Evolutionary conservation across 2,888 invertebrate genomes (phyloP), one percentile per base, ranked within the genome.

Genomic region (Brenthis ino): DNA sequence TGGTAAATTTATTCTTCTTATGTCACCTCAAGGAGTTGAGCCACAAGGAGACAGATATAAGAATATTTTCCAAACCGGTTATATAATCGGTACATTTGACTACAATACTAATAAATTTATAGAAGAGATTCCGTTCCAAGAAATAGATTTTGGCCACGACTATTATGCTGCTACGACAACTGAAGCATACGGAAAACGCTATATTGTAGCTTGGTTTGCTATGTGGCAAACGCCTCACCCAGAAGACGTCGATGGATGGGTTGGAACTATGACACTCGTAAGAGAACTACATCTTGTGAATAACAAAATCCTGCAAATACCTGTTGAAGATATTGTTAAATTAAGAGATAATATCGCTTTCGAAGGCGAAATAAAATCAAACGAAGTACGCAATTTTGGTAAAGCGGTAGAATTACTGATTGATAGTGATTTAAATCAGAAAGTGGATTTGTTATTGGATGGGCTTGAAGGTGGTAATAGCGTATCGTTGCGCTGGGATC

Each of bases 161-260:
- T 92, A 93, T 69, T 93, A 93, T 70, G 93, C 93, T 1, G 82
- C 89, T 4, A 90, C 92, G 70, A 89, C 93, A 0, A 80, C 80
- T 28, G 85, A 88, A 55, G 76, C 81, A 3, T 79, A 90, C 58
- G 89, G 90, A 0, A 86, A 81, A 16, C 84, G 92, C 47, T 84
- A 88, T 57, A 66, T 91, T 1, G 79, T 91, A 2, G 87, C 85
- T 1, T 93, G 93, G 93, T 87, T 93, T 60, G 84, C 81, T 60
- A 90, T 88, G 87, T 93, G 93, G 93, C 90, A 90, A 2, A 80
- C 80, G 0, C 80, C 82, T 0, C 79, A 84, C 57, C 87, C 84
- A 1, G 93, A 93, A 76, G 85, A 80, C 1, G 85, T 76, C 0
- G 89, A 92, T 57, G 93, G 92, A 12, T 93, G 93, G 93, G 81